These are phyloP conservation scores for Portunus trituberculatus DNA, from an alignment of 1,140 invertebrate species.

Conservation along the genomic window DNA sequence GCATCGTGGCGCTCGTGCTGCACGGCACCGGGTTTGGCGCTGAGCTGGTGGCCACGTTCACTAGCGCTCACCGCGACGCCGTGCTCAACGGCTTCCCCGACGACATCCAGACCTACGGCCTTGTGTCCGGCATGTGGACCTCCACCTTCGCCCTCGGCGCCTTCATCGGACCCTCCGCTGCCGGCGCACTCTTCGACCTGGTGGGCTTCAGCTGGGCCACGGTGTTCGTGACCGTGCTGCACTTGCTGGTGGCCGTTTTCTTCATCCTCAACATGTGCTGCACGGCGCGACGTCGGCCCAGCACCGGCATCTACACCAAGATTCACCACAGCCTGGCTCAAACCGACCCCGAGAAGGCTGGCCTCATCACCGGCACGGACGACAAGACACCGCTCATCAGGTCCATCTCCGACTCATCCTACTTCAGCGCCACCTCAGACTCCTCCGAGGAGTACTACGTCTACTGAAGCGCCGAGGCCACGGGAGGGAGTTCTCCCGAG, in stretches of 20 bases:
- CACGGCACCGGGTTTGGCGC: slow-evolving; percentile 90
- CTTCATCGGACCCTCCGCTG: slow-evolving; percentile 90
- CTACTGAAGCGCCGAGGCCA: neutral
- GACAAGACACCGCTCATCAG: slow-evolving; percentile 13
- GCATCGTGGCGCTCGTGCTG: slow-evolving; percentile 86
- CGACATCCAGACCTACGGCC: slow-evolving; percentile 90
- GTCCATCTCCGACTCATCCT: slow-evolving; percentile 59
- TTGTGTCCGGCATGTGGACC: slow-evolving; percentile 92
- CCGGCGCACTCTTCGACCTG: slow-evolving; percentile 88
- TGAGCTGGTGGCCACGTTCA: slow-evolving; percentile 90
- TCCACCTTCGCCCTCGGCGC: slow-evolving; percentile 91
- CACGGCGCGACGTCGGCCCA: neutral
- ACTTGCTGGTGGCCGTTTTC: slow-evolving; percentile 65
- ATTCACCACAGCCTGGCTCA: slow-evolving; percentile 56
- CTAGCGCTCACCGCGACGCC: slow-evolving; percentile 88
- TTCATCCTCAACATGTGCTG: slow-evolving; percentile 57
- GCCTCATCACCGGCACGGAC: slow-evolving; percentile 44
- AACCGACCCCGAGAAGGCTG: slow-evolving; percentile 61
- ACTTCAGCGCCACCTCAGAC: slow-evolving; percentile 56
- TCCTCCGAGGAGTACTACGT: slow-evolving; percentile 65
- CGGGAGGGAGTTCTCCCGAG: neutral
- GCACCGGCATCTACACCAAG: slow-evolving; percentile 64
- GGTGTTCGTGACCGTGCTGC: slow-evolving; percentile 83
- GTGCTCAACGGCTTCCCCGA: slow-evolving; percentile 88
- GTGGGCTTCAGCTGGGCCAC: slow-evolving; percentile 87